These are phyloP conservation scores for Cichladusa arquata DNA, from an alignment of 2,113 vertebrate genomes.

Conservation along the genomic window DNA sequence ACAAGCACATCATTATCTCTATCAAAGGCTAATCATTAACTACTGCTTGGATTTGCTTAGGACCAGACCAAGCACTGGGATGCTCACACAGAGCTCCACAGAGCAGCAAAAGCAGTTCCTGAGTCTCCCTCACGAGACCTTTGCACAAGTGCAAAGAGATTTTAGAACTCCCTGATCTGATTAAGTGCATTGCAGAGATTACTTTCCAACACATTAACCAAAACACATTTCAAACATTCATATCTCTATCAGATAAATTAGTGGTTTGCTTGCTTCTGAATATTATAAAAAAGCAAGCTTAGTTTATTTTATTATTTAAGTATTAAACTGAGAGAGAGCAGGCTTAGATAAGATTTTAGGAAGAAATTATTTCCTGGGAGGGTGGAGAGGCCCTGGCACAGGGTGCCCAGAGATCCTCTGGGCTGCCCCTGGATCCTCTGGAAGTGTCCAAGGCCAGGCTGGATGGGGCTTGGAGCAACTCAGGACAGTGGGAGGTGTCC, in stretches of 20 bases:
- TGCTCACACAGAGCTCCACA: background rate
- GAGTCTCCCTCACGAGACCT: background rate
- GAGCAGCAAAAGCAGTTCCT: background rate
- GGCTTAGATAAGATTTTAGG: background rate
- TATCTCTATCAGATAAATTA: background rate
- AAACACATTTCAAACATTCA: background rate
- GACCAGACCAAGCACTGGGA: background rate
- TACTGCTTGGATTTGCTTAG: background rate
- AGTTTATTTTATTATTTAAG: background rate
- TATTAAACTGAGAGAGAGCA: background rate
- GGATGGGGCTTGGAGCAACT: fast-evolving
- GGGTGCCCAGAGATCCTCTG: background rate
- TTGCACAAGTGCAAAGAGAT: background rate
- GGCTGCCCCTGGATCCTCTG: background rate
- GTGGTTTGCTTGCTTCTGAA: background rate
- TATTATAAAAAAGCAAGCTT: background rate
- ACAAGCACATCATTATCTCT: slow-evolving; percentile 1
- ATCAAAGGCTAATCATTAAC: slow-evolving; percentile 65
- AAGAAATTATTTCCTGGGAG: background rate
- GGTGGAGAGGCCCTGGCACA: background rate
- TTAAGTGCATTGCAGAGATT: background rate
- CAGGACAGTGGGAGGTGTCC: background rate
- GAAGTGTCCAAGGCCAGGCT: fast-evolving
- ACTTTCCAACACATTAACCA: background rate
- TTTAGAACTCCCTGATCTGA: background rate